Evolutionary conservation across 2,113 vertebrate genomes (phyloP), one percentile per base, ranked within the genome.

Genomic region (Caranx melampygus): DNA sequence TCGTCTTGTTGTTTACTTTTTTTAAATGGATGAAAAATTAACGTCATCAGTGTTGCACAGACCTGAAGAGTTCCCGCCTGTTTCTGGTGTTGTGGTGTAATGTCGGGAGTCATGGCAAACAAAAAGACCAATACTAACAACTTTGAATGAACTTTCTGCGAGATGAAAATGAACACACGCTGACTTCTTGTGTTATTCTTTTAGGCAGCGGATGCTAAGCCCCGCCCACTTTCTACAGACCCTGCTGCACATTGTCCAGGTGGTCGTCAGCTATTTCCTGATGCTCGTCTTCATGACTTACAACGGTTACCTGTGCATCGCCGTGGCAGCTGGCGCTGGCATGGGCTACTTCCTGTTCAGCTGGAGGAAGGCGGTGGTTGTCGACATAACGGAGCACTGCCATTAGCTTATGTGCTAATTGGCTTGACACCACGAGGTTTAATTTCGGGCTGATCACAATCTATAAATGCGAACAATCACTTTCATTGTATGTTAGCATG

Each of bases 281-380:
- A 99, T 99, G 98, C 96, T 99, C 40, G 93, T 99, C 92, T 99
- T 99, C 94, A 99, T 99, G 98, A 99, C 97, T 5, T 99, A 99
- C 95, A 99, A 99, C 0, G 98, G 95, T 3, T 99, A 97, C 95
- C 96, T 99, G 18, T 99, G 98, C 94, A 98, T 99, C 3, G 97
- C 98, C 0, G 97, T 98, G 86, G 97, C 97, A 0, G 90, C 93
- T 0, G 98, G 98, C 0, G 97, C 98, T 0, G 98, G 98, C 16
- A 95, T 92, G 0, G 98, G 98, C 3, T 99, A 99, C 89, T 99
- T 99, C 91, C 92, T 99, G 90, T 99, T 99, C 94, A 99, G 98
- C 94, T 99, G 98, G 98, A 96, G 97, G 66, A 99, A 99, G 86
- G 98, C 98, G 0, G 96, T 99, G 16, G 98, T 99, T 0, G 98